A percentile compares a stretch with the other conserved stretches of the same genome.
Evolutionary conservation across 1,140 invertebrate genomes (phyloP).

Genomic region (Choristoneura fumiferana): DNA sequence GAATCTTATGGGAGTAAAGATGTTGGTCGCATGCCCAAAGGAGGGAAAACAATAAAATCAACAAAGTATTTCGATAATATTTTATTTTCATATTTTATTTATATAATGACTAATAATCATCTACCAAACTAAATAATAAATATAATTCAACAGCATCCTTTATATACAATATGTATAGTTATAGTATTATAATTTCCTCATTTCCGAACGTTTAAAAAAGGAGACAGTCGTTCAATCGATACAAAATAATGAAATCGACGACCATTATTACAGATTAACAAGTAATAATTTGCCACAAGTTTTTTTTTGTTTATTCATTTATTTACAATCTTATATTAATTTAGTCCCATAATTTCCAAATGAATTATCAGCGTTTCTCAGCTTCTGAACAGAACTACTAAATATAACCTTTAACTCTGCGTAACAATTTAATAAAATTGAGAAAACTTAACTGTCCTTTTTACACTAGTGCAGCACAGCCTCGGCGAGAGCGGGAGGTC

Average conservation of each 20-base stretch:
- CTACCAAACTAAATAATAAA: slow-evolving; percentile 75
- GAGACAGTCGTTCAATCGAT: slow-evolving; percentile 54
- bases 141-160: slow-evolving; percentile 75
- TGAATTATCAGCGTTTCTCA: slow-evolving; percentile 39
- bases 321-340: slow-evolving; percentile 75
- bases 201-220: slow-evolving; percentile 56
- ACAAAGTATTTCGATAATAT: slow-evolving; percentile 60
- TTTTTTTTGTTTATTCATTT: slow-evolving; percentile 54
- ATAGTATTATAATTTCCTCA: slow-evolving; percentile 50
- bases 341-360: slow-evolving; percentile 75
- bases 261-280: slow-evolving; percentile 63
- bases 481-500: slow-evolving; percentile 6
- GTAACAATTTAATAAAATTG: slow-evolving; percentile 43
- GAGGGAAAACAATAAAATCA: slow-evolving; percentile 29
- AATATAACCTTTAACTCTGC: slow-evolving; percentile 23
- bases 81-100: slow-evolving; percentile 73
- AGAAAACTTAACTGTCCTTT: slow-evolving; percentile 40
- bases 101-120: slow-evolving; percentile 76
- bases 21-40: too few relatives aligned
- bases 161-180: slow-evolving; percentile 76
- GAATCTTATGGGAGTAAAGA: too few relatives aligned
- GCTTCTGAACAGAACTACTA: slow-evolving; percentile 13
- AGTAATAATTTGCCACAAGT: slow-evolving; percentile 75
- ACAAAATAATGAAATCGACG: slow-evolving; percentile 67
- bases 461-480: slow-evolving; percentile 20